These are phyloP conservation scores for Heteropelma amictum DNA, from an alignment of 2,888 invertebrate species.

Conservation along the genomic window DNA sequence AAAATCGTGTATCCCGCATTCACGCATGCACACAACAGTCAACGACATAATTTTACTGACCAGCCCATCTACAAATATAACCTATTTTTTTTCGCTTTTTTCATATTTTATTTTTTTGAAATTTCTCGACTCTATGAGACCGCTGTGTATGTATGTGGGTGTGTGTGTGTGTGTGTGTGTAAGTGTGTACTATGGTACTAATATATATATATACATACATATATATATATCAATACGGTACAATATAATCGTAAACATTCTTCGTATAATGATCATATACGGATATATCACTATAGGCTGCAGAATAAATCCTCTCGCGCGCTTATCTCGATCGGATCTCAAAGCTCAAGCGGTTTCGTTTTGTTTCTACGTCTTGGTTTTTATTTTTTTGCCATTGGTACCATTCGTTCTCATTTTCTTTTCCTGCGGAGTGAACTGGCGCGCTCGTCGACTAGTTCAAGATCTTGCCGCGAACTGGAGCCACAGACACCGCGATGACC, in stretches of 20 bases:
- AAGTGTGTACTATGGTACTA: constrained; percentile 43
- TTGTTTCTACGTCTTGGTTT: constrained; percentile 26
- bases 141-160: constrained; percentile 28
- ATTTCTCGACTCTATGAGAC: constrained; percentile 42
- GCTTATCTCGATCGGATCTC: constrained; percentile 56
- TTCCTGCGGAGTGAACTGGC: not conserved
- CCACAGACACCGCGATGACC: not conserved
- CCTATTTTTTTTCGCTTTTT: constrained; percentile 26
- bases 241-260: constrained; percentile 56
- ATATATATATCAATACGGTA: constrained; percentile 48
- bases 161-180: not conserved
- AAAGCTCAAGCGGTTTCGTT: constrained; percentile 52
- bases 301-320: constrained; percentile 56
- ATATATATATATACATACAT: too few relatives aligned
- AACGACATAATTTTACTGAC: constrained; percentile 21
- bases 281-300: constrained; percentile 56
- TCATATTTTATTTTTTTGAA: not conserved
- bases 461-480: constrained; percentile 19
- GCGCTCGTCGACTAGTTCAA: constrained; percentile 8
- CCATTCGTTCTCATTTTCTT: not conserved
- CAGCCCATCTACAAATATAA: constrained; percentile 43
- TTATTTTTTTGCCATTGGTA: constrained; percentile 8
- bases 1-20: constrained; percentile 10
- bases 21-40: constrained; percentile 25
- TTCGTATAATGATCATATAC: constrained; percentile 54